These are phyloP conservation scores for Liparis tanakae DNA, from an alignment of 2,797 vertebrate genomes.

Conservation along the genomic window DNA sequence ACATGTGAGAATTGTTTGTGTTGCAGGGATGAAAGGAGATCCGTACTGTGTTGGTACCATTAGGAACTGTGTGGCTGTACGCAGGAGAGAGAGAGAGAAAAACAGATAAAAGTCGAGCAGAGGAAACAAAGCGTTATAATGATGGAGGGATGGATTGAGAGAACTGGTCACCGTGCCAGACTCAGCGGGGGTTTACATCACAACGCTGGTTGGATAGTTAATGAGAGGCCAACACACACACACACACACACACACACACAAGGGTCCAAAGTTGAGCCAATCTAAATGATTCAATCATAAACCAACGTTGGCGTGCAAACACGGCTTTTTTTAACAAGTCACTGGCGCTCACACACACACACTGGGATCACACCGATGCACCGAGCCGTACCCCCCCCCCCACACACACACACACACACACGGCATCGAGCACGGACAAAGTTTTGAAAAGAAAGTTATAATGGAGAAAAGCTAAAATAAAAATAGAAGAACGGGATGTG, in stretches of 20 bases:
- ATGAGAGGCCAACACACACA: slow-evolving; percentile 53
- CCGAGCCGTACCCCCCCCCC: slow-evolving; percentile 22
- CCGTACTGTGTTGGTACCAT: slow-evolving; percentile 7
- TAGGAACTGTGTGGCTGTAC: not conserved
- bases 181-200: slow-evolving; percentile 74
- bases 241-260: slow-evolving; percentile 24
- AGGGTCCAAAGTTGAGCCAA: slow-evolving; percentile 52
- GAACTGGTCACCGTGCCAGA: slow-evolving; percentile 68
- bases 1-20: slow-evolving; percentile 8
- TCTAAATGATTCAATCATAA: slow-evolving; percentile 66
- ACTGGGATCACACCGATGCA: slow-evolving; percentile 12
- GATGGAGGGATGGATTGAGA: slow-evolving; percentile 59
- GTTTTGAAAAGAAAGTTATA: slow-evolving; percentile 50
- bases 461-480: slow-evolving; percentile 4
- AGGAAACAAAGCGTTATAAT: slow-evolving; percentile 66
- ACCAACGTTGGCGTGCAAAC: slow-evolving; percentile 44
- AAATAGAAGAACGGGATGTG: slow-evolving; percentile 2
- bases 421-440: slow-evolving; percentile 25
- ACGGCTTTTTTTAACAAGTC: slow-evolving; percentile 63
- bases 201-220: slow-evolving; percentile 70
- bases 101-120: slow-evolving; percentile 33
- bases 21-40: not conserved
- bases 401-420: slow-evolving; percentile 20
- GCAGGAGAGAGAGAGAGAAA: slow-evolving; percentile 18
- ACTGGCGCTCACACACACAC: slow-evolving; percentile 24